Base-by-base conservation (phyloP, 1,140 invertebrate species). In the Lanistes nyassanus region DNA sequence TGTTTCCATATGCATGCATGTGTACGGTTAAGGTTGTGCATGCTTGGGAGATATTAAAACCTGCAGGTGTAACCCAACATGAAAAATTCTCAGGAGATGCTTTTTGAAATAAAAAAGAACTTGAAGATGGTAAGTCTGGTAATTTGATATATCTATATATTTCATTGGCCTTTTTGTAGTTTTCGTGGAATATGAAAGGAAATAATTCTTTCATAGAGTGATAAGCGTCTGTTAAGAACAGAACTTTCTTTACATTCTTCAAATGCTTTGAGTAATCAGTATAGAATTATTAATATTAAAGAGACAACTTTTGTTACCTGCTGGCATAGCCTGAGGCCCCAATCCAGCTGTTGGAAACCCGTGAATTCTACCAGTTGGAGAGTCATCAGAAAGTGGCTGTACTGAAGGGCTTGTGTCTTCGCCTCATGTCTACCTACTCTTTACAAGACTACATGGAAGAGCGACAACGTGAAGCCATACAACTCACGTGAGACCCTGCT, bases 391-490 rank as follows among this genome's bases (percentile, higher is more conserved):
- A 89, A 76, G 73, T 89, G 26, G 60, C 79, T 34, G 79, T 89
- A 16, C 64, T 89, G 31, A 82, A 81, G 26, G 87, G 85, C 4
- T 79, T 89, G 58, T 87, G 85, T 85, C 79, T 83, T 42, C 81
- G 87, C 29, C 82, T 89, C 29, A 84, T 89, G 83, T 83, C 79
- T 51, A 83, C 88, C 2, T 88, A 88, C 76, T 86, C 88, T 60
- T 84, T 87, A 23, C 88, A 89, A 79, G 86, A 89, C 76, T 87
- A 86, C 75, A 87, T 89, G 87, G 85, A 87, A 67, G 85, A 87
- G 56, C 85, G 84, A 72, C 86, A 88, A 69, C 78, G 80, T 16
- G 76, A 83, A 34, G 79, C 84, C 19, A 67, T 78, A 34, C 37
- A 80, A 39, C 76, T 88, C 21, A 86, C 83, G 87, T 88, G 80